Evolutionary conservation across 2,888 invertebrate species (phyloP).

Genomic region (Leptura quadrifasciata): DNA sequence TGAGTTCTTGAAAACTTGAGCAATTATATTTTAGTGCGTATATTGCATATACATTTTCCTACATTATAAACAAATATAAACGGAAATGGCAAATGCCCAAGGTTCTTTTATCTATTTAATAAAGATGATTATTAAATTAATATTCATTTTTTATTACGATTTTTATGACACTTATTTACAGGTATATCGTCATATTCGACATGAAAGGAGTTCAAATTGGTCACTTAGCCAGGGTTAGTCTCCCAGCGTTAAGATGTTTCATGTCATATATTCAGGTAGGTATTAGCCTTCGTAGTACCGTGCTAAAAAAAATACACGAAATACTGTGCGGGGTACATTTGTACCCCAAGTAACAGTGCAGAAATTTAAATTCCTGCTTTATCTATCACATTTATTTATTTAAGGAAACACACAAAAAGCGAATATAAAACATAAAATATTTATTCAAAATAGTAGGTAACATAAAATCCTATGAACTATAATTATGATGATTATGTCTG

Average conservation of each 20-base stretch:
- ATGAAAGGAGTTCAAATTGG: conserved; percentile 82
- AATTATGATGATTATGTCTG: too few relatives aligned
- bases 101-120: background rate
- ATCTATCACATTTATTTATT: too few relatives aligned
- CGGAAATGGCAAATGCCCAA: background rate
- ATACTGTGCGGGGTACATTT: too few relatives aligned
- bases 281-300: too few relatives aligned
- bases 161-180: conserved; percentile 48
- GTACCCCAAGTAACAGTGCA: too few relatives aligned
- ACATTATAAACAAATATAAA: background rate
- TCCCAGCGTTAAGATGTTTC: conserved; percentile 79
- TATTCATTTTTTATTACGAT: conserved; percentile 21
- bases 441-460: too few relatives aligned
- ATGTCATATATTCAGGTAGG: conserved; percentile 81
- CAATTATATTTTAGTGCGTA: background rate
- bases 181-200: conserved; percentile 81
- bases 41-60: background rate
- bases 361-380: too few relatives aligned
- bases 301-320: too few relatives aligned
- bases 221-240: conserved; percentile 79
- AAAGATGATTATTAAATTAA: background rate
- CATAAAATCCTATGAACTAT: too few relatives aligned
- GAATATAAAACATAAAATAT: too few relatives aligned
- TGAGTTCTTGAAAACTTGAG: background rate
- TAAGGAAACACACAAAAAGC: too few relatives aligned